A percentile compares a stretch with the other conserved stretches of the same genome.
These are phyloP conservation scores for Acronicta leporina DNA, from an alignment of 2,888 invertebrate genomes.

Conservation along the genomic window DNA sequence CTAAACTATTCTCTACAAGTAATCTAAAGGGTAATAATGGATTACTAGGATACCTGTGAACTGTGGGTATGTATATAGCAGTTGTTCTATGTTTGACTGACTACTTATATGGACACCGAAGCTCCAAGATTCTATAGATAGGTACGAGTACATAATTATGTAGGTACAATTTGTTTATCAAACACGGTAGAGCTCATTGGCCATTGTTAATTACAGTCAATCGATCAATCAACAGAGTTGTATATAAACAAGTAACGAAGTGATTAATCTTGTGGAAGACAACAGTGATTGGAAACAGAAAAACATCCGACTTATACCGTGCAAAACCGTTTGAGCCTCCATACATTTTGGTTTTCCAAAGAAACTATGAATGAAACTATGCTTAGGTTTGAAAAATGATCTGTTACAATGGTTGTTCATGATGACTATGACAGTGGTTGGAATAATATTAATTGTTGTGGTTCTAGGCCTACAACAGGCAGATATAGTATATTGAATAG, in stretches of 20 bases:
- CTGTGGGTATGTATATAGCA: no score
- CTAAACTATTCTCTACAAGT: no score
- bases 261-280: slow-evolving; percentile 58
- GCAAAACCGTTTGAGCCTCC: slow-evolving; percentile 15
- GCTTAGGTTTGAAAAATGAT: slow-evolving; percentile 37
- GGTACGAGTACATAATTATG: no score
- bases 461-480: background rate
- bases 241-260: slow-evolving; percentile 53
- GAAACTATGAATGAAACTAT: slow-evolving; percentile 25
- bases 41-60: no score
- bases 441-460: slow-evolving; percentile 15
- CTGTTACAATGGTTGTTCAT: slow-evolving; percentile 8
- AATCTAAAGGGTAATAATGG: no score
- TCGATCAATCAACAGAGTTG: slow-evolving; percentile 65
- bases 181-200: slow-evolving; percentile 15
- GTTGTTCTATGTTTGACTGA: no score
- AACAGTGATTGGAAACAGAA: slow-evolving; percentile 36
- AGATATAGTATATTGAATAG: no score
- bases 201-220: slow-evolving; percentile 35
- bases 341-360: slow-evolving; percentile 16
- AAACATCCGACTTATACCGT: slow-evolving; percentile 38
- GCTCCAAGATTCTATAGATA: background rate
- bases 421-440: slow-evolving; percentile 7
- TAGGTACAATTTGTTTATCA: background rate
- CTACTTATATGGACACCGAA: slow-evolving; percentile 4